Conservation (phyloP, 2,113 vertebrate species). For the Platysternon megacephalum region DNA sequence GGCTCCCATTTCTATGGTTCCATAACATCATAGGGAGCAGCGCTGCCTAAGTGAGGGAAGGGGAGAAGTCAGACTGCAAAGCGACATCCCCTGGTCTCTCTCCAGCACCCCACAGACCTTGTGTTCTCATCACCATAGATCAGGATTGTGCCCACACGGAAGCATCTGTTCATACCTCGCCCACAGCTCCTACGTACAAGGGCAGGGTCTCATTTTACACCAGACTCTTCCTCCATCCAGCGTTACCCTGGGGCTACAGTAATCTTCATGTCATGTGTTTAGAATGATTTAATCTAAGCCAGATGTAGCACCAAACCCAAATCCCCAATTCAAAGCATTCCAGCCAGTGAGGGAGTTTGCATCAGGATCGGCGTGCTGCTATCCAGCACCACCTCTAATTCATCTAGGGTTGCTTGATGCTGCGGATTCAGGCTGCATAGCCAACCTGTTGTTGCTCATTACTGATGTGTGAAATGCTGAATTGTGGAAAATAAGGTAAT, state of each 20-base stretch:
- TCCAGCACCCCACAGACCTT: background rate
- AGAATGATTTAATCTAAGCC: background rate
- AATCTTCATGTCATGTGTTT: background rate
- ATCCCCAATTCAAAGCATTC: background rate
- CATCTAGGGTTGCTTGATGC: background rate
- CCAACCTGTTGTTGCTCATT: background rate
- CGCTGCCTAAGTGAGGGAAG: background rate
- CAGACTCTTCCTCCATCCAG: background rate
- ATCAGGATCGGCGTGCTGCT: background rate
- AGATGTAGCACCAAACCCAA: background rate
- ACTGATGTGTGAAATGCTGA: background rate
- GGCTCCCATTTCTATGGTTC: background rate
- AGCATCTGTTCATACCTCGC: background rate
- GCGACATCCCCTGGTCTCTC: fast-evolving
- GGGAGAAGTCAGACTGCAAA: background rate
- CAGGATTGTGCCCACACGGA: background rate
- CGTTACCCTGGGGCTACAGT: fast-evolving
- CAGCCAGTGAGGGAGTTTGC: background rate
- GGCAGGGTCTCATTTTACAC: background rate
- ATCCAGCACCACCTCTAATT: background rate
- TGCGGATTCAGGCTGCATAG: background rate
- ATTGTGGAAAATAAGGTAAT: background rate
- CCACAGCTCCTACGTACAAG: background rate
- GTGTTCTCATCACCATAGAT: background rate
- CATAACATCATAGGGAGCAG: background rate